Base-by-base conservation (phyloP, 2,113 vertebrate species). In the Hystrix cristata region DNA sequence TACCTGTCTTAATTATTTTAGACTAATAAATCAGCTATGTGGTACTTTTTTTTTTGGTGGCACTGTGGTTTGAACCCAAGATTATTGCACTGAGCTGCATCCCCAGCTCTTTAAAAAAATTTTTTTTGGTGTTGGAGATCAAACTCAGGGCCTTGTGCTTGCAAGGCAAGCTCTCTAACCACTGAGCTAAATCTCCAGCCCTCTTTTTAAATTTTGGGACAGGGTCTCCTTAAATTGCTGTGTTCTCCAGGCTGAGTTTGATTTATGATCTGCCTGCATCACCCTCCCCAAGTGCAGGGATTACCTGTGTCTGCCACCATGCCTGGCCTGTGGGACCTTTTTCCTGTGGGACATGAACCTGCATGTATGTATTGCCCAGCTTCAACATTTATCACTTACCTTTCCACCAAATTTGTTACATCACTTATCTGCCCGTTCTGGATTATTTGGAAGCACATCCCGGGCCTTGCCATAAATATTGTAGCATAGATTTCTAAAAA, bases 371-470 rank as follows among this genome's bases (percentile, higher is more conserved):
- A 85, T 84, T 18, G 53, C n/a, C 34, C 12, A 57, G 62, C 31
- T 87, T 94, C 2, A n/a, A 60, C 6, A 67, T 91, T 72, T 80
- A 57, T 93, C 43, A 67, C 2, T 43, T 51, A 78, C 27, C 14
- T 29, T 29, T 78, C 93, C 89, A 71, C 19, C 46, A 79, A 38
- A 87, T 53, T 31, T 72, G 38, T 83, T 94, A 80, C 14, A 19
- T 92, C 1, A 3, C n/a, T 14, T 57, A 78, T 16, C 12, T 29
- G 51, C 48, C 51, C 67, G 14, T 55, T n/a, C 19, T 95, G 60
- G 38, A 46, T 95, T 89, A 80, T 88, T 94, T 57, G 76, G 53
- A 95, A 82, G 64, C 27, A 94, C 59, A 81, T 93, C 8, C 59
- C 51, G 65, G 59, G 46, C 13, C 23, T 38, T n/a, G 19, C 38